Percentiles rank a stretch among this genome's conserved stretches.
Conservation (phyloP, 2,113 vertebrate genomes). For the Chionodraco myersi region DNA sequence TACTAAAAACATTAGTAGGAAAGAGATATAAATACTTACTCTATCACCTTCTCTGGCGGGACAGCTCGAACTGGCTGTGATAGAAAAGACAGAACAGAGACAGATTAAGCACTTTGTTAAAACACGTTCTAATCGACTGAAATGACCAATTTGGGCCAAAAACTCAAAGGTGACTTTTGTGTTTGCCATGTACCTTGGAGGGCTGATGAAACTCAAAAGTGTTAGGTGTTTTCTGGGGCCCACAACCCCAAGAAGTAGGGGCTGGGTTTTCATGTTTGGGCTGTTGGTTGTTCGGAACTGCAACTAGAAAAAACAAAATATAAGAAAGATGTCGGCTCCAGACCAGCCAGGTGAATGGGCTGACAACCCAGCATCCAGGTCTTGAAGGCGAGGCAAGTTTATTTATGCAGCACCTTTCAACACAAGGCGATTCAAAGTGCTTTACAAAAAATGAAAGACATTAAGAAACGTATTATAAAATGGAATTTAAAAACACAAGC, state of each 20-base stretch:
- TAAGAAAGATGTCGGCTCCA: background rate
- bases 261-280: slow-evolving; percentile 18
- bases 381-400: no score
- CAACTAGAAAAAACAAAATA: background rate
- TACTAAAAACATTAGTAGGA: background rate
- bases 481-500: no score
- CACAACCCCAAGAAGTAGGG: slow-evolving; percentile 76
- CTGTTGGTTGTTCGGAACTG: slow-evolving; percentile 24
- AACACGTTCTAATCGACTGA: background rate
- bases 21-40: slow-evolving; percentile 89
- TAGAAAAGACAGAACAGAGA: slow-evolving; percentile 12
- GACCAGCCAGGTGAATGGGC: background rate
- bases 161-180: background rate
- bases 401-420: no score
- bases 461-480: no score
- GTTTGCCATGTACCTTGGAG: slow-evolving; percentile 61
- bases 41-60: slow-evolving; percentile 87
- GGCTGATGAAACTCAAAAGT: slow-evolving; percentile 87
- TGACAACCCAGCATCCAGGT: background rate
- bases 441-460: no score
- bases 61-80: slow-evolving; percentile 84
- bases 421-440: no score
- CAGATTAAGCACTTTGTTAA: background rate
- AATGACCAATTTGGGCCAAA: background rate
- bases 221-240: slow-evolving; percentile 74